Percentiles rank a stretch among this genome's conserved stretches.
Conservation (phyloP, 1,140 invertebrate genomes). For the Platorchestia sp. region DNA sequence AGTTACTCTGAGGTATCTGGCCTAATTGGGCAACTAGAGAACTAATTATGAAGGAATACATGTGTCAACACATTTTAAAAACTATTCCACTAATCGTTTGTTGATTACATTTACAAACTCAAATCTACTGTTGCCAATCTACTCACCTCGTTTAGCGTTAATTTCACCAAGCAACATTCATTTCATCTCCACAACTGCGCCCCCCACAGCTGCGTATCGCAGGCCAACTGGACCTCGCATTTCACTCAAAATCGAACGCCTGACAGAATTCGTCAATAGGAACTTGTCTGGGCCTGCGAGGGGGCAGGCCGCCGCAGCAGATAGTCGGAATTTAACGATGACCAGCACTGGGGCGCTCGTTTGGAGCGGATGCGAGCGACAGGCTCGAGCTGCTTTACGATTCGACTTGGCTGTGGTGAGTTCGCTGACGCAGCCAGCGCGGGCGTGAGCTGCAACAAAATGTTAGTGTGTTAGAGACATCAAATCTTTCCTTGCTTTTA, state of each 20-base stretch:
- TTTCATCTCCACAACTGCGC: neutral
- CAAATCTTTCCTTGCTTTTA: neutral
- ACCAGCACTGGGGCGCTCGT: neutral
- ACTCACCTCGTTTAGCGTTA: too few relatives aligned
- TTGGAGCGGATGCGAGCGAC: constrained; percentile 17
- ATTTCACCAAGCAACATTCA: too few relatives aligned
- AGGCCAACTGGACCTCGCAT: neutral
- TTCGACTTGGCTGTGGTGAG: constrained; percentile 3
- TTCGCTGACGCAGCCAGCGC: constrained; percentile 19
- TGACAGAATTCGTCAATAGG: constrained; percentile 10
- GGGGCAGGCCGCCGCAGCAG: neutral
- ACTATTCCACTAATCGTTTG: too few relatives aligned
- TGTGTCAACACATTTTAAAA: too few relatives aligned
- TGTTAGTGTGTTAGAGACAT: neutral
- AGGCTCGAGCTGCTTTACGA: constrained; percentile 33
- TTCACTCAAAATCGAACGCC: neutral
- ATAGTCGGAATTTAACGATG: constrained; percentile 27
- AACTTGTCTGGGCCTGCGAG: neutral
- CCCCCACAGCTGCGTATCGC: neutral
- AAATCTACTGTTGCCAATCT: too few relatives aligned
- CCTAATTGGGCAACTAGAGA: too few relatives aligned
- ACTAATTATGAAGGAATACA: too few relatives aligned
- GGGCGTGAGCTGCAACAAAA: constrained; percentile 31
- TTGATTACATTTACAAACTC: too few relatives aligned
- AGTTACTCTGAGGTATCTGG: too few relatives aligned